Conservation (phyloP, 2,888 invertebrate species). For the Cosmorhoe ocellata region DNA sequence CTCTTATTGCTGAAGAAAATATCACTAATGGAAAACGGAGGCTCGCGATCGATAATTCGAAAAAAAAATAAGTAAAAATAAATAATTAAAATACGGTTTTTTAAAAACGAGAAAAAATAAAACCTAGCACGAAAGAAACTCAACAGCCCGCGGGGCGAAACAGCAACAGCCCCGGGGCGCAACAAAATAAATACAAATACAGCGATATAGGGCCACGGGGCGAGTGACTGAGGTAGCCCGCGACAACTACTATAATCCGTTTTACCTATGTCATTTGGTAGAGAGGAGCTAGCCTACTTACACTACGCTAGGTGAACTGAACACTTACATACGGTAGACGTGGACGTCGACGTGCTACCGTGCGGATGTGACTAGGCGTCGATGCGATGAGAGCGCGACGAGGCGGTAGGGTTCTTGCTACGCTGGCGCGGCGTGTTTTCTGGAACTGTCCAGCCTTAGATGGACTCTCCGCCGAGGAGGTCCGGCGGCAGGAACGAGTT, state of each 20-base stretch:
- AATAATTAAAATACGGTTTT: slow-evolving; percentile 76
- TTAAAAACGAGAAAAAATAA: slow-evolving; percentile 67
- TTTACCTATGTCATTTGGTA: slow-evolving; percentile 43
- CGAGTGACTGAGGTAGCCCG: slow-evolving; percentile 77
- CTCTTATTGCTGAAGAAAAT: slow-evolving; percentile 82
- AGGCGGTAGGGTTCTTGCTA: slow-evolving; percentile 5
- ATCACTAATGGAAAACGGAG: slow-evolving; percentile 81
- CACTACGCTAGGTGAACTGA: slow-evolving; percentile 28
- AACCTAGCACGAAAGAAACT: slow-evolving; percentile 76
- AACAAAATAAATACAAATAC: slow-evolving; percentile 81
- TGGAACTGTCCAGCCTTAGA: slow-evolving; percentile 72
- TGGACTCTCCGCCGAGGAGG: slow-evolving; percentile 93
- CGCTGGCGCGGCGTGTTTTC: background rate
- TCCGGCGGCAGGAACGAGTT: slow-evolving; percentile 94
- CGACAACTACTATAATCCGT: slow-evolving; percentile 51
- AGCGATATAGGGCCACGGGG: slow-evolving; percentile 75
- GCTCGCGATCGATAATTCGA: slow-evolving; percentile 72
- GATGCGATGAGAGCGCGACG: slow-evolving; percentile 15
- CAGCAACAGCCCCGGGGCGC: slow-evolving; percentile 78
- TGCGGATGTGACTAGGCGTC: slow-evolving; percentile 72
- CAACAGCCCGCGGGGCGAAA: slow-evolving; percentile 74
- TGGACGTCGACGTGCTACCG: slow-evolving; percentile 20
- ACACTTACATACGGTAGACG: slow-evolving; percentile 28
- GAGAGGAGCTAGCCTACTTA: slow-evolving; percentile 32
- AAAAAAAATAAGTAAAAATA: slow-evolving; percentile 61